phyloP scores from a whole-genome alignment of 2,797 vertebrate genomes.

The Poeciliopsis gracilis region DNA sequence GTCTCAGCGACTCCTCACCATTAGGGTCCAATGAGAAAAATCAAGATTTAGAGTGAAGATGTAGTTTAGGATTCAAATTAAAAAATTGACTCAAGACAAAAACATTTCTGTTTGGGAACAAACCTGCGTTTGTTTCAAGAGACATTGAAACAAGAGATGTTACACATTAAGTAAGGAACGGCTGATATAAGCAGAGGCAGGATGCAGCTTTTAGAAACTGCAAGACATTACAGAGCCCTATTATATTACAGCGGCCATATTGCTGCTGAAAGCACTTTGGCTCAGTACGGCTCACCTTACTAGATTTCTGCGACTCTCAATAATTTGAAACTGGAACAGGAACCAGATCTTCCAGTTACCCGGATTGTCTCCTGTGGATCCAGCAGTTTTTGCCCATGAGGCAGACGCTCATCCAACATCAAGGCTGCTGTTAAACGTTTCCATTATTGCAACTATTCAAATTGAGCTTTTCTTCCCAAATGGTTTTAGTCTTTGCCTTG shows the following conservation, averaged over 20 bases:
- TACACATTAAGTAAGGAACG: neutral
- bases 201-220: neutral
- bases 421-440: neutral
- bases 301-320: neutral
- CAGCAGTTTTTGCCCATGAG: neutral
- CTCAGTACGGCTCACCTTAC: neutral
- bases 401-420: neutral
- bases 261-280: neutral
- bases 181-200: neutral
- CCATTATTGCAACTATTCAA: neutral
- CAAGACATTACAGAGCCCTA: neutral
- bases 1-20: conserved; percentile 1
- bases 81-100: neutral
- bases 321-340: neutral
- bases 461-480: neutral
- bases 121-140: neutral
- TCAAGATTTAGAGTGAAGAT: neutral
- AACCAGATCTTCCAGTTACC: neutral
- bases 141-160: neutral
- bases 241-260: neutral
- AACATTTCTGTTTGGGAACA: neutral
- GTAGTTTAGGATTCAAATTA: conserved; percentile 3
- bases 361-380: neutral
- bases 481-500: neutral
- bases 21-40: neutral